These are phyloP conservation scores for Melitaea cinxia DNA, from an alignment of 1,140 invertebrate genomes.

Conservation along the genomic window DNA sequence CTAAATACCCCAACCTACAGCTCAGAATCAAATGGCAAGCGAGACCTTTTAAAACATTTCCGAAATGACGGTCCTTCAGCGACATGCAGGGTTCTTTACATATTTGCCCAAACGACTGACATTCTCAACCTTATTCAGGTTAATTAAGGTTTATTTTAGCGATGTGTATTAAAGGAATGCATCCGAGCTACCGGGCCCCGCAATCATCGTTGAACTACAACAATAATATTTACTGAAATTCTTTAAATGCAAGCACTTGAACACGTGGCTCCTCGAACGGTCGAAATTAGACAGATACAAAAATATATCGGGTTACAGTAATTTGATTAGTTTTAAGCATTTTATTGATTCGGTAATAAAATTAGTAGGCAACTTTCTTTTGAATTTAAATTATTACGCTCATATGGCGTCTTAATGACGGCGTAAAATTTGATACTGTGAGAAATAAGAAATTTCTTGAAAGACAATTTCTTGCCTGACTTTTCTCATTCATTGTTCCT, in stretches of 20 bases:
- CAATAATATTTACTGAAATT: slow-evolving; percentile 59
- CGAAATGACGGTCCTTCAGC: slow-evolving; percentile 31
- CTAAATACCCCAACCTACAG: slow-evolving; percentile 26
- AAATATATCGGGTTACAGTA: neutral
- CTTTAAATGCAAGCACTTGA: slow-evolving; percentile 51
- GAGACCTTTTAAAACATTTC: slow-evolving; percentile 37
- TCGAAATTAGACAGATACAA: neutral
- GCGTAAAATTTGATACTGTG: neutral
- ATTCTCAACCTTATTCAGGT: slow-evolving; percentile 50
- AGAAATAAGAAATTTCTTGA: neutral
- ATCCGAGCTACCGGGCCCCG: slow-evolving; percentile 68
- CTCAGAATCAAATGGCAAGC: slow-evolving; percentile 28
- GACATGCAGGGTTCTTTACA: slow-evolving; percentile 67
- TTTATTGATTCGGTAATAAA: neutral
- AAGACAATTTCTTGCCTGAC: neutral
- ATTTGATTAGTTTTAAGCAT: neutral
- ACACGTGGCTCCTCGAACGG: slow-evolving; percentile 39
- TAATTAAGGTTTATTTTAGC: slow-evolving; percentile 49
- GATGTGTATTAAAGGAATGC: slow-evolving; percentile 49
- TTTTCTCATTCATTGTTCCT: no score
- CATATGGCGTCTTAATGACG: neutral
- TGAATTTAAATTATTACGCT: neutral
- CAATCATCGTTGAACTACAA: slow-evolving; percentile 47
- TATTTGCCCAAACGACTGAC: slow-evolving; percentile 52
- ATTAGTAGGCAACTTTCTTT: slow-evolving; percentile 5